These are phyloP conservation scores for Semotilus atromaculatus DNA, from an alignment of 2,797 vertebrate species.

Conservation along the genomic window DNA sequence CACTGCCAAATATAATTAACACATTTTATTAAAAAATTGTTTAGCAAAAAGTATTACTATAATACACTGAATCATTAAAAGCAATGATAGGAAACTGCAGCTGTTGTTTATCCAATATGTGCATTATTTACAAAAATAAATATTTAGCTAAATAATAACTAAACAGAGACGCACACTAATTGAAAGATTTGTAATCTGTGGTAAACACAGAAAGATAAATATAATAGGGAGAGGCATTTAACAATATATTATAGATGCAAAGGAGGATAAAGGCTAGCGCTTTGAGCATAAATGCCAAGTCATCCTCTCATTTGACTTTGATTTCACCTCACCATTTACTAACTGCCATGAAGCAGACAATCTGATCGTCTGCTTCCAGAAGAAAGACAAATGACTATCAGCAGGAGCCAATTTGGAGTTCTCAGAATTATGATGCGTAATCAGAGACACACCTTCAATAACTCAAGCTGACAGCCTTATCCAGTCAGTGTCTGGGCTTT, in stretches of 20 bases:
- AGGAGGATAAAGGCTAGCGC: background rate
- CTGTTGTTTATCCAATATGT: background rate
- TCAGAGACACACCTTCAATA: slow-evolving; percentile 4
- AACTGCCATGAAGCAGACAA: background rate
- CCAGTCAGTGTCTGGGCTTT: background rate
- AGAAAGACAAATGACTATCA: slow-evolving; percentile 30
- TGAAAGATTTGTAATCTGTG: background rate
- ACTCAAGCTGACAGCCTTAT: background rate
- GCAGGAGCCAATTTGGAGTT: slow-evolving; percentile 23
- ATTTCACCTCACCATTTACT: slow-evolving; percentile 31
- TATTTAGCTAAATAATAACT: background rate
- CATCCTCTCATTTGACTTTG: slow-evolving; percentile 34
- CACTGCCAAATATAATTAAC: too few species aligned
- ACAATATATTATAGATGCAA: background rate
- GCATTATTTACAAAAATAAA: background rate
- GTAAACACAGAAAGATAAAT: slow-evolving; percentile 2
- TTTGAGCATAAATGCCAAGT: slow-evolving; percentile 39
- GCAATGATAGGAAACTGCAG: background rate
- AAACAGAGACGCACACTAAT: background rate
- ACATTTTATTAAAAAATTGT: too few species aligned
- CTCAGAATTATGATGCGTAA: slow-evolving; percentile 1
- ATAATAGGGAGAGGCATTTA: background rate
- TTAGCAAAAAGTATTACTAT: background rate
- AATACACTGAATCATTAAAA: background rate
- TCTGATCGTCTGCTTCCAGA: slow-evolving; percentile 19